These are phyloP conservation scores for Ptilonorhynchus violaceus DNA, from an alignment of 2,113 vertebrate species.

Conservation along the genomic window DNA sequence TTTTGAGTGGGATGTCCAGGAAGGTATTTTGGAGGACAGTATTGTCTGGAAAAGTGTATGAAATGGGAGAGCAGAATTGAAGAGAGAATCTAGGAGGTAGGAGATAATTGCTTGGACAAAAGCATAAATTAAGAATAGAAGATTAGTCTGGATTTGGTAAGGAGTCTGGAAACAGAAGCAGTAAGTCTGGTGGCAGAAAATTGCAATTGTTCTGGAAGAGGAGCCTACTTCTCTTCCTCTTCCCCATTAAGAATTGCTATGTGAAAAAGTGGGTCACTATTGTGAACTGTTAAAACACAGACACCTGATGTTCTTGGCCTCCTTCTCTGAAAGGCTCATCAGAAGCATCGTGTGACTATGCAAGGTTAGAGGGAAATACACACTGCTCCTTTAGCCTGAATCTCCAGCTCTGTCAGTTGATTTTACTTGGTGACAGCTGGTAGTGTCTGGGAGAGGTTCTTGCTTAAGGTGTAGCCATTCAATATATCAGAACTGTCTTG, in stretches of 20 bases:
- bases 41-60: not conserved
- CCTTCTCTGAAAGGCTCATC: not conserved
- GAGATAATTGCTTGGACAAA: not conserved
- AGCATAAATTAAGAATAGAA: not conserved
- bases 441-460: not conserved
- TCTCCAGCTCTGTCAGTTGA: not conserved
- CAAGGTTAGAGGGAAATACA: not conserved
- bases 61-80: not conserved
- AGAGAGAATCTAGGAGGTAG: not conserved
- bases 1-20: not conserved
- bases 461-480: not conserved
- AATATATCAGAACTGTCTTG: not conserved
- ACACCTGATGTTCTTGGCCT: not conserved
- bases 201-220: not conserved
- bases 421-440: slow-evolving; percentile 25
- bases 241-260: not conserved
- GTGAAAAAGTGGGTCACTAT: not conserved
- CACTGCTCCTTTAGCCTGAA: not conserved
- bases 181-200: not conserved
- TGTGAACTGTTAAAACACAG: not conserved
- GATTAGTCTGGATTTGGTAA: not conserved
- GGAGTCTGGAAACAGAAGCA: not conserved
- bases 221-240: not conserved
- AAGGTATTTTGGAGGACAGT: not conserved
- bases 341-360: not conserved